Percentiles rank a stretch among this genome's conserved stretches.
These are phyloP conservation scores for Clitarchus hookeri DNA, from an alignment of 2,888 invertebrate species.

Conservation along the genomic window DNA sequence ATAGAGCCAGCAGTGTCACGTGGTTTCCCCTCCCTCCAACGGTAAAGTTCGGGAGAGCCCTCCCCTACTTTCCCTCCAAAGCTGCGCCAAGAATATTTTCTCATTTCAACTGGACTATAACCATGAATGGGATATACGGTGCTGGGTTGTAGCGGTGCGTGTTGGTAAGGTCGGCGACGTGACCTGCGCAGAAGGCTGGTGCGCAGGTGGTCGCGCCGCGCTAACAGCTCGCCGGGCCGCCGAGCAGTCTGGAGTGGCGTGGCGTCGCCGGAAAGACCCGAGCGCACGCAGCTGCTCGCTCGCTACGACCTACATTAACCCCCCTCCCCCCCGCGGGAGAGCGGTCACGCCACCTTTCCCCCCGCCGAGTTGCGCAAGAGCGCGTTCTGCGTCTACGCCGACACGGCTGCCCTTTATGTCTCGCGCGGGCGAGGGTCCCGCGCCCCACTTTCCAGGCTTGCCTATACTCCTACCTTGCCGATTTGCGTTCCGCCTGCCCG, in stretches of 20 bases:
- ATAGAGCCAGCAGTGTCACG: no score
- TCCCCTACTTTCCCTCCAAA: no score
- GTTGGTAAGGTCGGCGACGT: no score
- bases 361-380: neutral
- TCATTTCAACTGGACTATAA: no score
- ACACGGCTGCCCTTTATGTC: neutral
- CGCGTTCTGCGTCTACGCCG: neutral
- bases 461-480: no score
- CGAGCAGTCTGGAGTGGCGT: neutral
- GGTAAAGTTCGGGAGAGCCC: no score
- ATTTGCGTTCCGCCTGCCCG: no score
- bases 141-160: no score
- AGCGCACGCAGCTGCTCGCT: neutral
- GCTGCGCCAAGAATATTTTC: no score
- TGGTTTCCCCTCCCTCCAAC: no score
- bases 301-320: neutral
- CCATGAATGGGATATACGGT: no score
- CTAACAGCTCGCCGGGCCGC: neutral
- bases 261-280: neutral
- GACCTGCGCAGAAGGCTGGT: no score
- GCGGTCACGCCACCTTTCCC: neutral
- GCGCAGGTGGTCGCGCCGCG: neutral
- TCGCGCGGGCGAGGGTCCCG: neutral
- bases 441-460: neutral
- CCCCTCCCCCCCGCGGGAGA: neutral